Base-by-base conservation (phyloP, 2,113 vertebrate species). In the Mungos mungo region DNA sequence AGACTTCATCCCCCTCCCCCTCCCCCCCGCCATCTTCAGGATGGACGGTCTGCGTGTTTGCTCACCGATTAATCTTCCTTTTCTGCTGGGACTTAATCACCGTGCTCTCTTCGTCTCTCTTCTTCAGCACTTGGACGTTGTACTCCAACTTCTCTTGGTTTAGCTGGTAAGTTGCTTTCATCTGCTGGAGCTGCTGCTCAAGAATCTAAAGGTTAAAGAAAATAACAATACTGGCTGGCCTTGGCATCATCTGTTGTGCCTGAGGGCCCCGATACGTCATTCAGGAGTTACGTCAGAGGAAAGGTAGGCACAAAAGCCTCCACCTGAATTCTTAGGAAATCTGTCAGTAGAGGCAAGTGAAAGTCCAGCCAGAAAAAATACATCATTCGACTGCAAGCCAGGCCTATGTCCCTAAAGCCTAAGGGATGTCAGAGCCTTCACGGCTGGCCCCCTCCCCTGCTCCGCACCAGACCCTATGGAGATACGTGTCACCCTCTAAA, bases 81-180 rank as follows among this genome's bases (percentile, higher is more conserved):
- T 99, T 99, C 96, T 99, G 98, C 52, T 98, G 97, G 18, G 96
- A 97, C 76, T 99, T 98, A 35, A 98, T 98, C 95, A 98, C 88
- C 0, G 96, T 98, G 90, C 98, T 98, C 71, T 98, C 97, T 47
- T 98, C 96, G 0, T 98, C 96, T 16, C 98, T 97, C 97, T 99
- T 99, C 98, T 98, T 99, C 57, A 99, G 98, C 95, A 99, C 98
- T 52, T 98, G 98, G 13, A 98, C 98, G 97, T 99, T 99, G 96
- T 99, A 99, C 13, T 99, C 98, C 54, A 99, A 95, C 95, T 99
- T 99, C 98, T 99, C 99, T 96, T 99, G 99, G 97, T 99, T 99
- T 79, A 99, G 98, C 81, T 98, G 98, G 9, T 92, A 98, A 4
- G 89, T 95, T 21, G 98, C 98, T 95, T 99, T 99, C 87, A 98